A percentile compares a stretch with the other conserved stretches of the same genome.
These are phyloP conservation scores for Lepidurus couesii DNA, from an alignment of 1,140 invertebrate genomes.

Conservation along the genomic window DNA sequence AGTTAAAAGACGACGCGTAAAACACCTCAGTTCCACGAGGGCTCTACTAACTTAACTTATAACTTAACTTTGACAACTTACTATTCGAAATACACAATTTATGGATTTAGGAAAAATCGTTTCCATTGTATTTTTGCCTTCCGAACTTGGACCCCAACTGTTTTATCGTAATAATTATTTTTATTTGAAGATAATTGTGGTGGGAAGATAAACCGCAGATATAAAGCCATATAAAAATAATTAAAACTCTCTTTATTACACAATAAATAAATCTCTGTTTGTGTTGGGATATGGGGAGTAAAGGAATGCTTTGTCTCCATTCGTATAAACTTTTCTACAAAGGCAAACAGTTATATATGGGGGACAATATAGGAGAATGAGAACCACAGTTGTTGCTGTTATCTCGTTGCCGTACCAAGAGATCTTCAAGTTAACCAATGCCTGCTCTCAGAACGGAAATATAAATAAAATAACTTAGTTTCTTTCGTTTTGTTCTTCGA, in stretches of 20 bases:
- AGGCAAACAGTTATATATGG: not conserved
- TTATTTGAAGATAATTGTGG: not conserved
- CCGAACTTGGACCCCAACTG: not conserved
- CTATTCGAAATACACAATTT: not conserved
- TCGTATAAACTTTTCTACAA: not conserved
- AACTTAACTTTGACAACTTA: not conserved
- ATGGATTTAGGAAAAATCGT: not conserved
- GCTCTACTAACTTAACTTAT: not conserved
- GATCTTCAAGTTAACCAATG: not conserved
- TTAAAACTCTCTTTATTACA: slow-evolving; percentile 20
- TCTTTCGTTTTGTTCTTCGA: not conserved
- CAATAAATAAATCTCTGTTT: slow-evolving; percentile 19
- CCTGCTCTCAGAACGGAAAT: too few relatives aligned
- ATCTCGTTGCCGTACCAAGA: not conserved
- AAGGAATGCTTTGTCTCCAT: slow-evolving; percentile 11
- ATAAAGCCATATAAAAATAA: slow-evolving; percentile 16
- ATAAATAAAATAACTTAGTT: not conserved
- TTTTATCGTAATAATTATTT: not conserved
- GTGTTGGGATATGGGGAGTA: not conserved
- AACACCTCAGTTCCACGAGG: not conserved
- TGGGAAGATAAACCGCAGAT: not conserved
- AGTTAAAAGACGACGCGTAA: slow-evolving; percentile 13
- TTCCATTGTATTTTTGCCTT: not conserved
- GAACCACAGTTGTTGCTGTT: not conserved
- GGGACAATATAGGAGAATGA: not conserved